These are phyloP conservation scores for Theristicus caerulescens DNA, from an alignment of 2,113 vertebrate species.

Conservation along the genomic window DNA sequence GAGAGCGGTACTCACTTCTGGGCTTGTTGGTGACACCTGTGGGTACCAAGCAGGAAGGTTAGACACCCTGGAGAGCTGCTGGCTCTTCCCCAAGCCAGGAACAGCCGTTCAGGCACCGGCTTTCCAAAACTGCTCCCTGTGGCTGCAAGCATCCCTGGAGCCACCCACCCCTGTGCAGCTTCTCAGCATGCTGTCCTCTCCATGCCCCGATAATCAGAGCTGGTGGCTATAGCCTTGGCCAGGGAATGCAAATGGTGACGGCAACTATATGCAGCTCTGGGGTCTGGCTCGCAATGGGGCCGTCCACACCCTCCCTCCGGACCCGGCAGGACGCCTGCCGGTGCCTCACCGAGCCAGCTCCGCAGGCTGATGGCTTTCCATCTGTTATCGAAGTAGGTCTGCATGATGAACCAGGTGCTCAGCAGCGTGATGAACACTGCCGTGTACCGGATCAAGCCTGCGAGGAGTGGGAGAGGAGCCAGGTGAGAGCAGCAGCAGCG, in stretches of 20 bases:
- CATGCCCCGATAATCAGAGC: not conserved
- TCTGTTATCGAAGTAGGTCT: not conserved
- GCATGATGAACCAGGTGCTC: conserved; percentile 11
- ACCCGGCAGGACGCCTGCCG: fast-evolving
- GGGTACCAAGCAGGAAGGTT: not conserved
- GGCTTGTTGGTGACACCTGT: not conserved
- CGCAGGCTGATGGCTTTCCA: conserved; percentile 32
- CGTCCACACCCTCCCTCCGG: fast-evolving
- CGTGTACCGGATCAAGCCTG: conserved; percentile 41
- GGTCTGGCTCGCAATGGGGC: fast-evolving
- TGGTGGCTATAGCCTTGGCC: not conserved
- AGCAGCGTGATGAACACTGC: not conserved
- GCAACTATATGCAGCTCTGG: not conserved
- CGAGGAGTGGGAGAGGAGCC: not conserved
- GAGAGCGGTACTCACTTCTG: not conserved
- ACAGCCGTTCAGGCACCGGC: not conserved
- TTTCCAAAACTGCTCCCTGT: not conserved
- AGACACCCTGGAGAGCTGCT: not conserved
- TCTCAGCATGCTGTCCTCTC: not conserved
- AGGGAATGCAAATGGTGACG: not conserved
- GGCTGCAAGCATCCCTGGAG: not conserved
- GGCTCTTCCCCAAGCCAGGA: not conserved
- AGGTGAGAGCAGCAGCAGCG: not conserved
- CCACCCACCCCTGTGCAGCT: not conserved
- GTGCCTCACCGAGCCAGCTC: conserved; percentile 44